Evolutionary conservation across 2,113 vertebrate species (phyloP), one percentile per base, ranked within the genome.

Genomic region (Gulo gulo): DNA sequence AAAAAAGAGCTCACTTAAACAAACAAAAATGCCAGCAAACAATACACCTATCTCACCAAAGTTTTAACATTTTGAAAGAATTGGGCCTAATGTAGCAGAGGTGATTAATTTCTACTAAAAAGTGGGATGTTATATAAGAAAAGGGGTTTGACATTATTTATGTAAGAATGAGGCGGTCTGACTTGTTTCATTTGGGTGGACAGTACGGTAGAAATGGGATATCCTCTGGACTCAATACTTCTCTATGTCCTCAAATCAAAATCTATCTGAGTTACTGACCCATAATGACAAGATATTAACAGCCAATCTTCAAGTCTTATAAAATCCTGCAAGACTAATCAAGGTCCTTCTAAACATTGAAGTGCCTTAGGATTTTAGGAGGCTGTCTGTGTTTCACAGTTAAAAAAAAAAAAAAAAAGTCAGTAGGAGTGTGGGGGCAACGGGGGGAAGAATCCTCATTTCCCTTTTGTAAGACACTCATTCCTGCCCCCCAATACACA

Each of bases 161-260:
- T 31, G 3, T 14, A 78, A 81, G 23, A 95, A 78, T 71, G 36
- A 81, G 29, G 57, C 67, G 50, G 34, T 61, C 24, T 88, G 13
- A 57, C 69, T 36, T 61, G 26, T 80, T 82, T 52, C 67, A 42
- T 63, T 94, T 65, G 9, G 6, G 23, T 26, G 31, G 24, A 12
- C 29, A 45, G 1, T 20, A 91, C 34, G 31, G 67, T n/a, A 91
- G 42, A 94, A 89, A 88, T 4, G 7, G 73, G 47, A n/a, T 2
- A 45, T 55, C 11, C 55, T 91, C 79, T 84, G 69, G 23, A 79
- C 87, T 95, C n/a, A 74, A 45, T 34, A 59, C 14, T 82, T 78
- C 36, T 79, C 14, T 82, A 55, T 80, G 81, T 89, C 91, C 26
- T 52, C 78, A 65, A 94, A 79, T 87, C 67, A 81, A 95, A 93